Base-by-base conservation (phyloP, 2,888 invertebrate species). In the Sinotaia quadrata region DNA sequence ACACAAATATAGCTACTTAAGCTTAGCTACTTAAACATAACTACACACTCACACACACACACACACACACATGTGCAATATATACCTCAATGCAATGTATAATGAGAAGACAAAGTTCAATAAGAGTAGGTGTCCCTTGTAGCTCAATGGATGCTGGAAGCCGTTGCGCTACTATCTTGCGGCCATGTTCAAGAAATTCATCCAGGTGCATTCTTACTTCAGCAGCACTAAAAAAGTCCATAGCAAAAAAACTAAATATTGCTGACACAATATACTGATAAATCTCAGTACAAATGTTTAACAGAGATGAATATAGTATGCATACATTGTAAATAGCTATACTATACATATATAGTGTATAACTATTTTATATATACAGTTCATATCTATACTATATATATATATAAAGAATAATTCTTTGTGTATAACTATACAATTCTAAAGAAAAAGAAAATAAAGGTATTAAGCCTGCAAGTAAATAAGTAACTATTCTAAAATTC, bases 81-180 rank as follows among this genome's bases (percentile, higher is more conserved):
- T 21, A 66, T 66, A 83, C 82, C 79, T 83, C 82, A 37, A 81
- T 66, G 69, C 82, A 83, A 58, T 81, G 82, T 24, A 78, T 73
- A 31, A 79, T 76, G 51, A 83, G 75, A n/a, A 78, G 62, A 31
- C 75, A 72, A 52, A 83, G 75, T 57, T 81, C 76, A 8, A 76
- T 56, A 54, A 75, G 41, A n/a, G 63, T 54, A 27, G 68, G 24
- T 71, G 57, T 44, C 27, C 69, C 34, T 0, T 33, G 36, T 2
- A 31, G 52, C 54, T 44, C 29, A 21, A 34, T 5, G 58, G 66
- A 12, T 44, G 59, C 12, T 8, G 71, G 67, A 24, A 68, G 52
- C 47, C 57, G 24, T 31, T 61, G 61, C 4, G 33, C 34, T 12
- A 49, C 51, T 24, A 61, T 21, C 36, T 8, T 4, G 27, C 69